Evolutionary conservation across 2,113 vertebrate species (phyloP), one percentile per base, ranked within the genome.

Genomic region (Dasyurus viverrinus): DNA sequence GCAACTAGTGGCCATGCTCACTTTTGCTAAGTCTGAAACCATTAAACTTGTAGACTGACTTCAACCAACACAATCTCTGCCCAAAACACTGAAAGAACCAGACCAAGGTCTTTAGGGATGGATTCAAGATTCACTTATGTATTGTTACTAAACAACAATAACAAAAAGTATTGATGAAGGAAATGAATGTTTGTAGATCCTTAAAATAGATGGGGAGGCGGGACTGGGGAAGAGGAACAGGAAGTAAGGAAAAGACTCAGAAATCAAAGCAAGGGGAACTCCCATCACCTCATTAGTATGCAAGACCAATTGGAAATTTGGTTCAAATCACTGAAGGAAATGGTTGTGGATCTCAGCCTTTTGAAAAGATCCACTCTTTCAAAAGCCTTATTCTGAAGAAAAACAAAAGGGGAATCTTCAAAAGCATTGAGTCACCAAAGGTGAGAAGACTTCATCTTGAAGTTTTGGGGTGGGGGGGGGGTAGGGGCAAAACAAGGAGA

Each of bases 351-450:
- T 25, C 93, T 91, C 23, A 89, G 52, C 53, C 25, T 52, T 52
- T 52, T 9, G 50, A 52, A 52, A 47, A 52, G 91, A 68, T 57
- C 46, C 30, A 50, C 53, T 96, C 5, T 91, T 91, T 48, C 10
- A 48, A 92, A 24, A 5, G 84, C 76, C 8, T 93, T 94, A 54
- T 24, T 96, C 90, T 54, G 76, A 92, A 95, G 93, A 95, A 24
- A 10, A 52, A 91, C 25, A 92, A 68, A 91, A 8, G 3, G 16
- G 36, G 26, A 30, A 30, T 16, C 42, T 96, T 91, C 36, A 68
- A 89, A 4, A 2, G 42, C 91, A 93, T 53, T 36, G 48, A 94
- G 23, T 23, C 94, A 89, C 0, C 7, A 55, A 90, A 84, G 22
- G 47, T 84, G 3, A 93, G 48, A 30, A 1, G n/a, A 2, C 55